Conservation (phyloP, 1,140 invertebrate genomes). For the Wasmannia auropunctata region DNA sequence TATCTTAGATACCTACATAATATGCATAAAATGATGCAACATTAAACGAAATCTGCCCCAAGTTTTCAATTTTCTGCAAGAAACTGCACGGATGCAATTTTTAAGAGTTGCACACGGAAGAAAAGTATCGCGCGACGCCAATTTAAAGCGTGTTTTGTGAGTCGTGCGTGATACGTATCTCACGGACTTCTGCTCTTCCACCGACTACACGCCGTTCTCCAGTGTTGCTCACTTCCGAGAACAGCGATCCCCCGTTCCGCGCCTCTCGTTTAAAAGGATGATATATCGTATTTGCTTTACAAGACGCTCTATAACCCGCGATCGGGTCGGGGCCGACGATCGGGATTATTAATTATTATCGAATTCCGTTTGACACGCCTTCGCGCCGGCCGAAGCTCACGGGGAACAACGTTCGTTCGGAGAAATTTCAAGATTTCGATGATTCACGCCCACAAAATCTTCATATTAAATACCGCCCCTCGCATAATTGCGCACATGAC, state of each 20-base stretch:
- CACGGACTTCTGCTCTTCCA: background rate
- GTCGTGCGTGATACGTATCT: conserved; percentile 8
- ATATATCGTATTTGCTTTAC: conserved; percentile 61
- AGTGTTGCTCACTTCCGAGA: conserved; percentile 30
- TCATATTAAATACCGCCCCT: conserved; percentile 18
- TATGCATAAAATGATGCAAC: background rate
- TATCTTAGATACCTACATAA: no score
- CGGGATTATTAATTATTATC: conserved; percentile 52
- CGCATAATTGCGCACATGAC: conserved; percentile 7
- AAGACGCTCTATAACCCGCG: conserved; percentile 41
- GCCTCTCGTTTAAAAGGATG: conserved; percentile 53
- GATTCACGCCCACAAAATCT: conserved; percentile 38
- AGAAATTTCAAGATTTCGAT: conserved; percentile 48
- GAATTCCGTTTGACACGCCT: conserved; percentile 50
- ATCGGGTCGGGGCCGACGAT: conserved; percentile 10
- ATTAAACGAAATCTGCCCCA: background rate
- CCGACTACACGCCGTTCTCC: background rate
- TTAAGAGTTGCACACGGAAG: background rate
- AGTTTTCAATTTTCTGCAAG: background rate
- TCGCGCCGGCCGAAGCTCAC: conserved; percentile 25
- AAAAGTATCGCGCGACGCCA: conserved; percentile 4
- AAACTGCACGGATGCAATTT: background rate
- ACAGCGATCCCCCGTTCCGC: conserved; percentile 5
- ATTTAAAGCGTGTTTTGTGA: conserved; percentile 27
- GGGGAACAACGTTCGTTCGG: conserved; percentile 11